Evolutionary conservation across 1,140 invertebrate genomes (phyloP), one percentile per base, ranked within the genome.

Genomic region (Drosophila lacteicornis): DNA sequence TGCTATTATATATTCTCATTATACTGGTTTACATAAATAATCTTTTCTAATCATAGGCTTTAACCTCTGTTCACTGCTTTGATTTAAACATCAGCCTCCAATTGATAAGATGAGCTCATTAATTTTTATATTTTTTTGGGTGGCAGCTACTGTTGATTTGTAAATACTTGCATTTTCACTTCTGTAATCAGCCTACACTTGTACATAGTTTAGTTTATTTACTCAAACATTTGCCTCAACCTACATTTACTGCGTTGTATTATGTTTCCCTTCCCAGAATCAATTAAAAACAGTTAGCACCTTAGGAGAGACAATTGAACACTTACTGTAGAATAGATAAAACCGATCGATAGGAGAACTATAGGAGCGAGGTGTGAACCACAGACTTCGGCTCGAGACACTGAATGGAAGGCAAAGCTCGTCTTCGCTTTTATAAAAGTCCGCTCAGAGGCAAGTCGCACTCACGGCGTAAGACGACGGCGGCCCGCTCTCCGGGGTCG

Each of bases 341-440:
- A 81, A n/a, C 50, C 58, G 42, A 77, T 82, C 70, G 42, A 59
- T 22, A 13, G 19, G 63, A 42, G 56, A 60, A 36, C 25, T 42
- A 13, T 27, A 9, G 30, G 49, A 65, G 25, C 50, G 43, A 65
- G 33, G 22, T 83, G 45, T 55, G 68, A 80, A 59, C 76, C 22
- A 50, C 73, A 63, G 73, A 33, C 61, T 45, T 33, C 61, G 49
- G 71, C 60, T 77, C 65, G 60, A 83, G 76, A 88, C 80, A 87
- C 84, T 87, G 77, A 78, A 78, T 73, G 60, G 80, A 77, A 80
- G 68, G 46, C 58, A 45, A 67, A 82, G 76, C 70, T 78, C 55
- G 73, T 45, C 65, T 66, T 63, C 12, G 68, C 47, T 79, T 87
- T 87, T 88, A 88, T 88, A 80, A 86, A 76, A 68, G 55, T 50